These are phyloP conservation scores for Parnassius smintheus DNA, from an alignment of 2,888 invertebrate genomes.

Conservation along the genomic window DNA sequence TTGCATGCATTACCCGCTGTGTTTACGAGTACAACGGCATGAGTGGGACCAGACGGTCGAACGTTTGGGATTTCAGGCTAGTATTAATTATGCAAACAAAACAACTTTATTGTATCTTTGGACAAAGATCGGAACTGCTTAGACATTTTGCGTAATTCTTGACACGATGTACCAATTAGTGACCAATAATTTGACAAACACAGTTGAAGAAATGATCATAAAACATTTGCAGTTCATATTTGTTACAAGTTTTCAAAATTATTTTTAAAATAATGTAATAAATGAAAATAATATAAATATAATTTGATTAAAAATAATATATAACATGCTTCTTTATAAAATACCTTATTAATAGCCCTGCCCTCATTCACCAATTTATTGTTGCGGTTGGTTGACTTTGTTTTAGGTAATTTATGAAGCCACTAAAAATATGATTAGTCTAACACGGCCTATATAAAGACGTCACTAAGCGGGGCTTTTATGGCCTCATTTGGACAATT, in stretches of 20 bases:
- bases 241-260: too few species aligned
- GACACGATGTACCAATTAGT: conserved; percentile 38
- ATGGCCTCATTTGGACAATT: conserved; percentile 70
- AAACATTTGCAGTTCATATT: not conserved
- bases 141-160: conserved; percentile 76
- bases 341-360: conserved; percentile 27
- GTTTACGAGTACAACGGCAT: conserved; percentile 71
- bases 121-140: conserved; percentile 64
- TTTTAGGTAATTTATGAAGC: conserved; percentile 61
- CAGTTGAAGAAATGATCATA: not conserved
- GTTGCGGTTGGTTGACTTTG: conserved; percentile 41
- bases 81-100: conserved; percentile 77
- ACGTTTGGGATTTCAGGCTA: conserved; percentile 59
- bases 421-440: conserved; percentile 72
- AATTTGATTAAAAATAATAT: not conserved
- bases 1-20: conserved; percentile 55
- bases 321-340: conserved; percentile 14
- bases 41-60: conserved; percentile 60
- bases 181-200: not conserved
- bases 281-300: not conserved
- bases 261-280: not conserved
- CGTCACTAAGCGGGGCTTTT: conserved; percentile 69
- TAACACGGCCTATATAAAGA: conserved; percentile 60
- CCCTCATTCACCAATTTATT: conserved; percentile 46
- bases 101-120: conserved; percentile 68